Conservation (phyloP, 1,140 invertebrate species). For the Agraylea sexmaculata region DNA sequence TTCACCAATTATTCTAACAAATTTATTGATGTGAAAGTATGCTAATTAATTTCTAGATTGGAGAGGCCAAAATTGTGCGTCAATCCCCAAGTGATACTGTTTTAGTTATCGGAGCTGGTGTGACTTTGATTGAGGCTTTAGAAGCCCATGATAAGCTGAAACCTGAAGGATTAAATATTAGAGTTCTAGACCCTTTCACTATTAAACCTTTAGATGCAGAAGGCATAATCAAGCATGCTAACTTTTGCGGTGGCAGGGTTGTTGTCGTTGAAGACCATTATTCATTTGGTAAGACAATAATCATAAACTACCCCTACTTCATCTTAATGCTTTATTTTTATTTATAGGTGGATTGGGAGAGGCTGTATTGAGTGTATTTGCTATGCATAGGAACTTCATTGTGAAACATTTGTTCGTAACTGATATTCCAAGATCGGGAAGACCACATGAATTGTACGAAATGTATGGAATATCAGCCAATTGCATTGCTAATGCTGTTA, state of each 20-base stretch:
- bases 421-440: constrained; percentile 83
- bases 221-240: constrained; percentile 66
- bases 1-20: constrained; percentile 9
- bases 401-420: constrained; percentile 79
- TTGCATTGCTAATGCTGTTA: constrained; percentile 62
- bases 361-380: constrained; percentile 75
- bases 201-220: constrained; percentile 87
- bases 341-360: constrained; percentile 84
- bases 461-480: constrained; percentile 79
- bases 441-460: constrained; percentile 71
- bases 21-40: too few relatives aligned
- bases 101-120: constrained; percentile 81
- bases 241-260: constrained; percentile 66
- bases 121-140: constrained; percentile 86
- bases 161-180: constrained; percentile 50
- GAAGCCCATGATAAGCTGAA: constrained; percentile 70
- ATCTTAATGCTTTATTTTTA: too few relatives aligned
- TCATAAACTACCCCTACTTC: too few relatives aligned
- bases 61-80: constrained; percentile 69
- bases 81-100: constrained; percentile 64
- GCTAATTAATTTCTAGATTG: constrained; percentile 46
- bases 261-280: constrained; percentile 98
- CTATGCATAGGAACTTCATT: constrained; percentile 55
- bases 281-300: too few relatives aligned
- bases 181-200: constrained; percentile 90